Evolutionary conservation across 2,888 invertebrate species (phyloP), one percentile per base, ranked within the genome.

Genomic region (Ryuthela nishihirai): DNA sequence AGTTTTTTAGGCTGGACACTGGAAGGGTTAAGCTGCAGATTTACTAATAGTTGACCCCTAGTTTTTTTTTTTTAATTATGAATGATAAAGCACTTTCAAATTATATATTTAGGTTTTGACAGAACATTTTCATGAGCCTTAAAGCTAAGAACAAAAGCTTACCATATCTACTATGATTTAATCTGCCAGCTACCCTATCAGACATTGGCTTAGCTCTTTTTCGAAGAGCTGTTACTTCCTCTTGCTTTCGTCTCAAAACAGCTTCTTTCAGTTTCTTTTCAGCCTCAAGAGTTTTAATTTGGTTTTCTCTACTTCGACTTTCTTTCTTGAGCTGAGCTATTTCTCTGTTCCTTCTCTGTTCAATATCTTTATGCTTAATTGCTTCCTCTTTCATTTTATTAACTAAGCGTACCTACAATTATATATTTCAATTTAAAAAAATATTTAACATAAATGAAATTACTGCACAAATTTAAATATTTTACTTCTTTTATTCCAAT

Each of bases 361-460:
- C 92, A 6, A 85, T 83, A 71, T 89, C 87, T 67, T 89, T 88
- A 70, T 91, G 89, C 50, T 87, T 72, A 47, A 72, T 70, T n/a
- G 72, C 83, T 73, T 98, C 97, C 55, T 91, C 89, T 53, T 91
- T 87, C 84, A 97, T 93, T 76, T 89, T 89, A 71, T 91, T 89
- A 70, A 97, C 85, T 50, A 98, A 77, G 71, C 85, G 83, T 1
- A 90, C 87, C 73, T 78, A 64, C 7, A 54, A 43, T n/a, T n/a
- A n/a, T n/a, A n/a, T n/a, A n/a, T n/a, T n/a, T n/a, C n/a, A n/a
- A n/a, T n/a, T n/a, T n/a, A n/a, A n/a, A n/a, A n/a, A n/a, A n/a
- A n/a, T n/a, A n/a, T n/a, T n/a, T n/a, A n/a, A n/a, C n/a, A n/a
- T n/a, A n/a, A n/a, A n/a, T n/a, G n/a, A n/a, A n/a, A n/a, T n/a